phyloP scores from a whole-genome alignment of 2,113 vertebrate species.

The Scatophagus argus region DNA sequence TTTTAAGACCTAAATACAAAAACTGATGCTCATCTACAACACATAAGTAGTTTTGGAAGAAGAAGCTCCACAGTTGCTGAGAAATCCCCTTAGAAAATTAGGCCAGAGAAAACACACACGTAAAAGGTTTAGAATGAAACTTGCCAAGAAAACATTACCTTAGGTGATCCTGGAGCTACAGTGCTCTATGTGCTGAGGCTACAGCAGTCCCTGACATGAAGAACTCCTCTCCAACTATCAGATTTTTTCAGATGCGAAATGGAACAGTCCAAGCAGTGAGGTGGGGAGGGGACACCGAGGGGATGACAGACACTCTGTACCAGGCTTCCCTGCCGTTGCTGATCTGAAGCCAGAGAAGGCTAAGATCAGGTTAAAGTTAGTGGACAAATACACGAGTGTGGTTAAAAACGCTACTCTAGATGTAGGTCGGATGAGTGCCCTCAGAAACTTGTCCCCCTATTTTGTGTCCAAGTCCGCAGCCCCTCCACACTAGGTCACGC shows the following conservation, averaged over 20 bases:
- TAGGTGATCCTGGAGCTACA: conserved; percentile 54
- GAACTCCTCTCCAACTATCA: conserved; percentile 78
- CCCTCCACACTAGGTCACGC: conserved; percentile 75
- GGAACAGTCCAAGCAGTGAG: conserved; percentile 74
- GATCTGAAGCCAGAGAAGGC: background rate
- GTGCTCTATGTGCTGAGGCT: conserved; percentile 62
- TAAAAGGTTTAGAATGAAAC: conserved; percentile 15
- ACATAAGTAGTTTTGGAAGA: conserved; percentile 18
- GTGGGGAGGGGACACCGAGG: conserved; percentile 25
- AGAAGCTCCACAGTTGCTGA: conserved; percentile 4
- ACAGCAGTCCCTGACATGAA: conserved; percentile 79
- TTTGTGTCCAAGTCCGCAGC: conserved; percentile 50
- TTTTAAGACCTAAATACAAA: conserved; percentile 44
- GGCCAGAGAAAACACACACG: conserved; percentile 1
- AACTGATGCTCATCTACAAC: conserved; percentile 45
- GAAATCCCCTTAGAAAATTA: background rate
- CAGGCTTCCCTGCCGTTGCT: background rate
- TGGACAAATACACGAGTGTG: background rate
- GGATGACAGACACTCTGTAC: conserved; percentile 4
- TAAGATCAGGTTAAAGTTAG: background rate
- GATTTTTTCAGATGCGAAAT: conserved; percentile 78
- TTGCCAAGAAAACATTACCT: conserved; percentile 67
- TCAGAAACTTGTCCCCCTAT: conserved; percentile 24
- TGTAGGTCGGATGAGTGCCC: background rate
- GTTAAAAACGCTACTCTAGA: conserved; percentile 10